Conservation (phyloP, 2,797 vertebrate species). For the Botia kubotai region DNA sequence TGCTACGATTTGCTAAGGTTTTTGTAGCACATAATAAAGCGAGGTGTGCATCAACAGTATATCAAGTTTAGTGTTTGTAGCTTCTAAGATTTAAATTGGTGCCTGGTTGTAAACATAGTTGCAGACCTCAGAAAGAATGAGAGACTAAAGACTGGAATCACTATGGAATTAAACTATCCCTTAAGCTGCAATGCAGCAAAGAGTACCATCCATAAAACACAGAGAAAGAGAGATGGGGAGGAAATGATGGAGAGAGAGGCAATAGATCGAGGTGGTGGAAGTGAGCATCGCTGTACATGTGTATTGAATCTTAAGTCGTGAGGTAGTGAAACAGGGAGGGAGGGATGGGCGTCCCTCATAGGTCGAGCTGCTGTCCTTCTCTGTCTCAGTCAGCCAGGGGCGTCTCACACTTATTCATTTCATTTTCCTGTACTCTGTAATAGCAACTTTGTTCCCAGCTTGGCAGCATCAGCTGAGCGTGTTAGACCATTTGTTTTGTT, state of each 20-base stretch:
- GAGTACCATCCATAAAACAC: constrained; percentile 52
- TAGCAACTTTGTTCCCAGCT: constrained; percentile 40
- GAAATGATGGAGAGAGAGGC: constrained; percentile 30
- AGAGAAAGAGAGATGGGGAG: constrained; percentile 34
- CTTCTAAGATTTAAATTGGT: constrained; percentile 1
- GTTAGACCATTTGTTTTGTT: constrained; percentile 7
- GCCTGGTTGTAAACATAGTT: constrained; percentile 6
- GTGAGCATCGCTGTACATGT: constrained; percentile 15
- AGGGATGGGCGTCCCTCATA: neutral
- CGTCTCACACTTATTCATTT: constrained; percentile 45
- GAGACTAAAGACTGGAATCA: constrained; percentile 18
- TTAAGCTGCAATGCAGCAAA: constrained; percentile 48
- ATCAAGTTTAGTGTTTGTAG: neutral
- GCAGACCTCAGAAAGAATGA: neutral
- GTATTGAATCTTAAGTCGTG: constrained; percentile 43
- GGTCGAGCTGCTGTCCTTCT: constrained; percentile 13
- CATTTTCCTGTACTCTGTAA: constrained; percentile 47
- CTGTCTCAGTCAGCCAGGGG: constrained; percentile 5
- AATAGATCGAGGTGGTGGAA: constrained; percentile 41
- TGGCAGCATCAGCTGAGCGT: constrained; percentile 35
- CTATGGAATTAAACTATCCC: constrained; percentile 33
- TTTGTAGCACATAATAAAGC: neutral
- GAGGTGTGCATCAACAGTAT: neutral
- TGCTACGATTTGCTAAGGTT: neutral
- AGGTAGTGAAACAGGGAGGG: constrained; percentile 8